Base-by-base conservation (phyloP, 2,888 invertebrate species). In the Tetramorium bicarinatum region DNA sequence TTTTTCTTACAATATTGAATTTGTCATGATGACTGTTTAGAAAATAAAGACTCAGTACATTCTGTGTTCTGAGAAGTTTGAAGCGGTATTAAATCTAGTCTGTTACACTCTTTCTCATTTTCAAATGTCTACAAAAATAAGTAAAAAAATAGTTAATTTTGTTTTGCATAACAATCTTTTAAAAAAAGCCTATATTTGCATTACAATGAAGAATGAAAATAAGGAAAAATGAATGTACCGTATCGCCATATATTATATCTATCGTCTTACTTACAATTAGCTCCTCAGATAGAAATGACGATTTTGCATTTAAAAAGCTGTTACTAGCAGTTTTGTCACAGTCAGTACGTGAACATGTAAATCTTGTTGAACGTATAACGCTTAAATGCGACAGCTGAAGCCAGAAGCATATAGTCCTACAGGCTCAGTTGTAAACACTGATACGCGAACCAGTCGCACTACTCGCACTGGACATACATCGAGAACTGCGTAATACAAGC, bases 201-300 rank as follows among this genome's bases (percentile, higher is more conserved):
- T 59, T 29, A 6, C 25, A 25, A 25, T 59, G 9, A 59, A 59
- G 1, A 59, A 25, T 59, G 29, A 56, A 56, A 56, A 56, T 56
- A 56, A 54, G 2, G 21, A 54, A 54, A 54, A 54, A 54, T 2
- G 11, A 54, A 54, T 21, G 21, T 54, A 54, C 21, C 29, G 13
- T 59, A 59, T 59, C 25, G 56, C 56, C 15, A 29, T 29, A 29
- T 29, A 59, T 59, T 59, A 59, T 29, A 59, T 59, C 56, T 15
- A 59, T 29, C 29, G 29, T 59, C 3, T 13, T 44, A 44, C 3
- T 13, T 13, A n/a, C n/a, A n/a, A n/a, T n/a, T n/a, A 13, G 44
- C 44, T 13, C 44, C 44, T 13, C 44, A 44, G 44, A 44, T 34
- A 29, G 34, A 56, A 56, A 56, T 18, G 59, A 61, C 29, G 29